Evolutionary conservation across 2,113 vertebrate genomes (phyloP).

Genomic region (Aptenodytes forsteri): DNA sequence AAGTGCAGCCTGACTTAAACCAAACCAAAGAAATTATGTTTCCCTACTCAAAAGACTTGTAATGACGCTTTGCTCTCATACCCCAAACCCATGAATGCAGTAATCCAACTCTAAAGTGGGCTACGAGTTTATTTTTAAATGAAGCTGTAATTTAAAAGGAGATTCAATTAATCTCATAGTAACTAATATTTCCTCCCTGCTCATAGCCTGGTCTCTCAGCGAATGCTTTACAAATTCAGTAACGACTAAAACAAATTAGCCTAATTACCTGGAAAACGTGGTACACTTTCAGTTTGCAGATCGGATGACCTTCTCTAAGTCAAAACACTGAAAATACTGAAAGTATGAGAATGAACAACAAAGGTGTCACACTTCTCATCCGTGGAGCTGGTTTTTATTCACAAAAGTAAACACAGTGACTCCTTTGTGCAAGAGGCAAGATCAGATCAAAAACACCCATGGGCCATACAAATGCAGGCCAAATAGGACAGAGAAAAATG

Average conservation of each 20-base stretch:
- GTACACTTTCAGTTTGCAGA: neutral
- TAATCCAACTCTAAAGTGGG: neutral
- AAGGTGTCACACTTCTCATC: neutral
- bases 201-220: neutral
- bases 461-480: neutral
- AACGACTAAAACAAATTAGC: neutral
- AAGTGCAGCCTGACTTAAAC: neutral
- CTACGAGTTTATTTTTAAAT: neutral
- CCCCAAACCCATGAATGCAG: neutral
- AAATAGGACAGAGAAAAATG: neutral
- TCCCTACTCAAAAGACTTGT: neutral
- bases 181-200: neutral
- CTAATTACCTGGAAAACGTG: neutral
- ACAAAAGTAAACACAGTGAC: neutral
- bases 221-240: neutral
- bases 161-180: neutral
- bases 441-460: neutral
- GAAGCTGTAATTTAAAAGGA: slow-evolving; percentile 1
- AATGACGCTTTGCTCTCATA: neutral
- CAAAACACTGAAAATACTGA: neutral
- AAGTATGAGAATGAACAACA: neutral
- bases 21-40: neutral
- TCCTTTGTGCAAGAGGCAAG: neutral
- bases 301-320: neutral
- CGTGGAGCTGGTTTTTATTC: fast-evolving